Evolutionary conservation across 2,797 vertebrate genomes (phyloP), one percentile per base, ranked within the genome.

Genomic region (Siniperca scherzeri): DNA sequence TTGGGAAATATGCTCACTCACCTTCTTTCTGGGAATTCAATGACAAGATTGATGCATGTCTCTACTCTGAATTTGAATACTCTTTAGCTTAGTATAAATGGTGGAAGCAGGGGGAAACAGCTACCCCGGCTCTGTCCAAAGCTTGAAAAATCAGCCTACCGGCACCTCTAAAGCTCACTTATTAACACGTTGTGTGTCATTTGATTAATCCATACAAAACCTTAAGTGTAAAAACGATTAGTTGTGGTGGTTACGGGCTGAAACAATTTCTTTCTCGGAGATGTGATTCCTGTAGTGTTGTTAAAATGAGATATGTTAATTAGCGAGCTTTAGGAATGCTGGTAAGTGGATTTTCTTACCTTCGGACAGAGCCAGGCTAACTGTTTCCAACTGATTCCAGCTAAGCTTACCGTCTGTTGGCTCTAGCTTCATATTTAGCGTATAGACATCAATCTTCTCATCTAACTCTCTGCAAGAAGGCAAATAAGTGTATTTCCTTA

Each of bases 231-330:
- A n/a, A 3, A 52, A 52, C 9, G 10, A 56, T 56, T 27, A 25
- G n/a, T 14, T 56, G n/a, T 56, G 33, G 17, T 3, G 9, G 9
- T 19, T 36, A 60, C 8, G 10, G 36, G 8, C 57, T 64, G 2
- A 25, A 64, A 42, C 3, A 2, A 0, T n/a, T 36, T 38, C 50
- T 70, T 17, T 70, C 22, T 56, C 36, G 52, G 16, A 70, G 22
- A 40, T 40, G 53, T 30, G 55, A 70, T 70, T 70, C 68, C 38
- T 70, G 53, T 9, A 62, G 21, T 46, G 27, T 27, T 69, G 56
- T 30, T 33, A 52, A 52, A 22, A 30, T 30, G 21, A 60, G 44
- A 52, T 46, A 44, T 25, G 67, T 71, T 55, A 46, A 55, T 78
- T 42, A 46, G 40, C 68, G 33, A 48, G 46, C 44, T 77, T 68